phyloP scores from a whole-genome alignment of 2,797 vertebrate genomes.

The Mus caroli region DNA sequence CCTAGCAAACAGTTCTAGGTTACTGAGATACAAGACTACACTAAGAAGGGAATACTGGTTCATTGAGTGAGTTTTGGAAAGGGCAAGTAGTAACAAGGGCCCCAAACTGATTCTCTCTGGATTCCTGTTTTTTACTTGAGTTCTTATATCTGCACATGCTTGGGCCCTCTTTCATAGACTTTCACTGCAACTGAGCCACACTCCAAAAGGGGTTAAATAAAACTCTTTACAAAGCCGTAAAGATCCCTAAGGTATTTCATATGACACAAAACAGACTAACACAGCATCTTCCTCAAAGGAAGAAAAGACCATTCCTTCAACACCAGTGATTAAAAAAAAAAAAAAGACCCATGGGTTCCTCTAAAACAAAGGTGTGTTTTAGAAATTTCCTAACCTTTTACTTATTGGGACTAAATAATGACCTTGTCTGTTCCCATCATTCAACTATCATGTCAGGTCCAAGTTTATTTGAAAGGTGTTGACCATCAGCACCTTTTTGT shows the following conservation, averaged over 20 bases:
- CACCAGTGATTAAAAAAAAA: not conserved
- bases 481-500: not conserved
- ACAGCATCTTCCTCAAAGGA: not conserved
- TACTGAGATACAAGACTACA: not conserved
- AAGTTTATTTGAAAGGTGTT: not conserved
- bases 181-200: not conserved
- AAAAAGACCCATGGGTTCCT: not conserved
- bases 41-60: not conserved
- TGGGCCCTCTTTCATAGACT: not conserved
- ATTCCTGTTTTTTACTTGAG: not conserved
- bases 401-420: not conserved
- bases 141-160: not conserved
- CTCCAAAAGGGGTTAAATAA: not conserved
- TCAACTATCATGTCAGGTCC: not conserved
- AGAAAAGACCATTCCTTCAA: too few relatives aligned
- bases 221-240: not conserved
- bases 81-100: too few relatives aligned
- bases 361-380: conserved; percentile 1
- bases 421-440: too few relatives aligned
- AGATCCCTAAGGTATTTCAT: not conserved
- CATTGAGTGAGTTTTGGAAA: not conserved
- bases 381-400: not conserved
- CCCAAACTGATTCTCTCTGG: not conserved
- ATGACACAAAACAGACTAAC: not conserved
- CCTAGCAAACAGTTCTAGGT: too few relatives aligned